Evolutionary conservation across 2,113 vertebrate species (phyloP).

Genomic region (Cyrtonyx montezumae): DNA sequence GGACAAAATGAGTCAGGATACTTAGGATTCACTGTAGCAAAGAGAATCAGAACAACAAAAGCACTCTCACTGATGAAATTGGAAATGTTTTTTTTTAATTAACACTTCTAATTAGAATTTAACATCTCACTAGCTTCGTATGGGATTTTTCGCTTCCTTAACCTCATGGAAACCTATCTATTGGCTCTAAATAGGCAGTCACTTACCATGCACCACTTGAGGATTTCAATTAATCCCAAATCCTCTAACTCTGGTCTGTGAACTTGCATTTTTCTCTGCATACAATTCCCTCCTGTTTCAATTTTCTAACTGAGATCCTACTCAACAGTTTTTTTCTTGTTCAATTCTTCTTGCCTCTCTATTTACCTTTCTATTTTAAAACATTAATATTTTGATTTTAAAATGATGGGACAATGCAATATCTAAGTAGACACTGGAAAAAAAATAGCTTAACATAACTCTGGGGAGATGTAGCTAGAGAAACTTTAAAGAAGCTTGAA

Average conservation of each 20-base stretch:
- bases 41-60: slow-evolving; percentile 82
- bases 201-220: slow-evolving; percentile 84
- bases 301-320: slow-evolving; percentile 34
- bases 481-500: background rate
- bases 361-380: slow-evolving; percentile 7
- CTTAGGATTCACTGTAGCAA: slow-evolving; percentile 85
- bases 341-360: background rate
- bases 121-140: slow-evolving; percentile 87
- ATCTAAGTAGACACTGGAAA: background rate
- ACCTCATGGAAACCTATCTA: slow-evolving; percentile 85
- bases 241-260: slow-evolving; percentile 77
- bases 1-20: slow-evolving; percentile 78
- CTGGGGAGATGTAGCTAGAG: background rate
- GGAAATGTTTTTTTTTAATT: slow-evolving; percentile 87
- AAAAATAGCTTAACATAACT: background rate
- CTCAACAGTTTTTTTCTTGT: background rate
- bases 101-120: slow-evolving; percentile 89
- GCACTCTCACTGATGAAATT: slow-evolving; percentile 86
- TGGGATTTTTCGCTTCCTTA: slow-evolving; percentile 87
- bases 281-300: slow-evolving; percentile 46
- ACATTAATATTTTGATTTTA: background rate
- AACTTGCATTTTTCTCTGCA: slow-evolving; percentile 74
- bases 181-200: slow-evolving; percentile 86
- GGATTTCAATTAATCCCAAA: slow-evolving; percentile 86
- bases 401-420: slow-evolving; percentile 4